Percentiles rank a stretch among this genome's conserved stretches.
Conservation (phyloP, 1,140 invertebrate species). For the Myzus persicae region DNA sequence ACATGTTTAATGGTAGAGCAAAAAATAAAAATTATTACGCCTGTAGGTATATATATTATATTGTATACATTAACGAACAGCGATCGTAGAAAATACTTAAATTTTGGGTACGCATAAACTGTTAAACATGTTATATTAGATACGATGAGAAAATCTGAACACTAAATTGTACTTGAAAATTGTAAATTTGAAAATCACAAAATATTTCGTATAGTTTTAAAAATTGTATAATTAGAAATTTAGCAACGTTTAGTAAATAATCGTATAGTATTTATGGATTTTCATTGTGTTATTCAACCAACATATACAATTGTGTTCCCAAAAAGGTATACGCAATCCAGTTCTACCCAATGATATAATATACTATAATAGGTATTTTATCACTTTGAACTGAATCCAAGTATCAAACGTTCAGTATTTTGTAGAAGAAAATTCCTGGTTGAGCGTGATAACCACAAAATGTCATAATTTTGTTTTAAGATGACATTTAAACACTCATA, state of each 20-base stretch:
- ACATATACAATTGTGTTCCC: background rate
- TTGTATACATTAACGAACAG: background rate
- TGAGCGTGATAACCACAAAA: background rate
- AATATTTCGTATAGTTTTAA: too few relatives aligned
- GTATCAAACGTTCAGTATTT: background rate
- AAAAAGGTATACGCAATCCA: background rate
- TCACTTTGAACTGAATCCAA: background rate
- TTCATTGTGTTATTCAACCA: background rate
- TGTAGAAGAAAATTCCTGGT: background rate
- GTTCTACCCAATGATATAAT: background rate
- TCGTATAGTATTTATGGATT: background rate
- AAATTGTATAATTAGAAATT: background rate
- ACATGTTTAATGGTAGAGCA: too few relatives aligned
- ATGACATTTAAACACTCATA: background rate
- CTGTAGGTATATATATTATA: too few relatives aligned
- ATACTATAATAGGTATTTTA: background rate
- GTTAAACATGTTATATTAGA: too few relatives aligned
- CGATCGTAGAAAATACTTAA: background rate
- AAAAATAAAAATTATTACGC: background rate
- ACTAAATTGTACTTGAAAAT: background rate
- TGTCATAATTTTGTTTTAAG: slow-evolving; percentile 14
- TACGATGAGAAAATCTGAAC: too few relatives aligned
- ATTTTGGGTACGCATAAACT: background rate
- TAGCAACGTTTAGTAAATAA: background rate
- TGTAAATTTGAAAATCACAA: background rate